Evolutionary conservation across 2,797 vertebrate species (phyloP), one percentile per base, ranked within the genome.

Genomic region (Psittacula derbiana): DNA sequence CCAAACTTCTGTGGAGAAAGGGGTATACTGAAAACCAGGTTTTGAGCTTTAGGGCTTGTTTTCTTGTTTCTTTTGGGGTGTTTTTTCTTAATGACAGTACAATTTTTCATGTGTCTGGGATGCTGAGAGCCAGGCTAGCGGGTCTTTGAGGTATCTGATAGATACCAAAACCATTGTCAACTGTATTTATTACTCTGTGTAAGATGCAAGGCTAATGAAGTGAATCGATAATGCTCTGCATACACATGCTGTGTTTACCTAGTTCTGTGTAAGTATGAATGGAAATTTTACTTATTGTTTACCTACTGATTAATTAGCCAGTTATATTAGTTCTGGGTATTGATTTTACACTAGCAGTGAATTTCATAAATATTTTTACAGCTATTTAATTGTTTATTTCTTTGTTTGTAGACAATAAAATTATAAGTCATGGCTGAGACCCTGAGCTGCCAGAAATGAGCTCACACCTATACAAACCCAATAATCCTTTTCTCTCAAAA

Each of bases 301-400:
- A 93, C 41, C 73, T 79, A 92, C 81, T 88, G 81, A 82, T 90
- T 72, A 66, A 86, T 91, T 94, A 86, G 66, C 53, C 18, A 64
- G 46, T 12, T 88, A 5, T 64, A 47, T 92, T 84, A 84, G 47
- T 92, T 93, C 53, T 82, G 41, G 8, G 2, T 87, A 74, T 88
- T 92, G 60, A 41, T 90, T 95, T 94, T 88, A 73, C 43, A 55
- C 71, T 66, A 58, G 16, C n/a, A 61, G 49, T 84, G 81, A 73
- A 88, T 80, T 53, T 33, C 16, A 71, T 70, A 90, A 73, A 90
- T 76, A 47, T 71, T 93, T 94, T 93, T 70, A 57, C 16, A 58
- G 36, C 41, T 67, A 52, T 83, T 91, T 87, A 86, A 64, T 49
- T 78, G 72, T 40, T 93, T 67, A 24, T 62, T 52, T 80, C 36